Evolutionary conservation across 2,888 invertebrate genomes (phyloP).

Genomic region (Drosophila parthenogenetica): DNA sequence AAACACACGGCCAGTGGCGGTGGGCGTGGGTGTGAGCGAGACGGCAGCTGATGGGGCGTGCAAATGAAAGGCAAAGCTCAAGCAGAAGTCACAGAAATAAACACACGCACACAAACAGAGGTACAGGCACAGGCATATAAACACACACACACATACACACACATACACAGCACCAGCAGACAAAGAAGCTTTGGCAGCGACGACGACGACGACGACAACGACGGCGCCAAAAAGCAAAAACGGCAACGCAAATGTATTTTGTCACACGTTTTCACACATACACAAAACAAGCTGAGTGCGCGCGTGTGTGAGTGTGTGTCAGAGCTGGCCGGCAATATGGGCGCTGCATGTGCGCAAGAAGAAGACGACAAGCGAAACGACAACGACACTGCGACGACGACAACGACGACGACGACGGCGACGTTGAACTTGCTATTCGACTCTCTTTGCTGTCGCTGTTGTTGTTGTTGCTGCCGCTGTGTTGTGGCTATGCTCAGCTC

Average conservation of each 20-base stretch:
- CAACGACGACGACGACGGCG: constrained; percentile 36
- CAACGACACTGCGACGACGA: constrained; percentile 29
- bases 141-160: constrained; percentile 18
- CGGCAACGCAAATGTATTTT: constrained; percentile 79
- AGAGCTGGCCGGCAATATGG: constrained; percentile 69
- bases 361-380: constrained; percentile 71
- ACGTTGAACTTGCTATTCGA: constrained; percentile 58
- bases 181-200: constrained; percentile 62
- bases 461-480: constrained; percentile 36
- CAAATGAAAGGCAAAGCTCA: constrained; percentile 73
- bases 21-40: constrained; percentile 62
- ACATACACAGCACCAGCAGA: constrained; percentile 38
- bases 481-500: constrained; percentile 43
- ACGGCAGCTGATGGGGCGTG: constrained; percentile 58
- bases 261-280: constrained; percentile 68
- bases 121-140: constrained; percentile 18
- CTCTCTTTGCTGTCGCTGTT: constrained; percentile 33
- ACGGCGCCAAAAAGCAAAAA: constrained; percentile 76
- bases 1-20: constrained; percentile 51
- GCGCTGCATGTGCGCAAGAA: constrained; percentile 65
- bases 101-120: constrained; percentile 28
- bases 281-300: constrained; percentile 22
- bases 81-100: constrained; percentile 57
- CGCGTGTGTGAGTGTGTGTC: constrained; percentile 39
- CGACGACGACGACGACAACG: constrained; percentile 50